Conservation (phyloP, 2,888 invertebrate genomes). For the Candidula unifasciata region DNA sequence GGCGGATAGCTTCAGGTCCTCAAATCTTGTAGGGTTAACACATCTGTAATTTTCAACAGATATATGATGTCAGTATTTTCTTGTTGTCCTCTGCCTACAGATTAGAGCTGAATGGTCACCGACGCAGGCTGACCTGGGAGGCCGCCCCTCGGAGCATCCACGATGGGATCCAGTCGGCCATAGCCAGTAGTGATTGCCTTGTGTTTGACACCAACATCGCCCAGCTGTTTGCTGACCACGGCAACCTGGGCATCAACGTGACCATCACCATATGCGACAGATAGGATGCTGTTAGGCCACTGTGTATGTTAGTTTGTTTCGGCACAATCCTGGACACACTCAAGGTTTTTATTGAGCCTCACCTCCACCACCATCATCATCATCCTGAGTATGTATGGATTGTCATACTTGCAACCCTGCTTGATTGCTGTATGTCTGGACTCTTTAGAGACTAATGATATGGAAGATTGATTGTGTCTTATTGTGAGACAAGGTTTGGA, state of each 20-base stretch:
- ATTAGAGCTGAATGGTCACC: conserved; percentile 95
- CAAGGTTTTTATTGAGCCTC: neutral
- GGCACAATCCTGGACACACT: neutral
- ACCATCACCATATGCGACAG: conserved; percentile 84
- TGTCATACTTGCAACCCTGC: too few relatives aligned
- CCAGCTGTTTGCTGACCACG: conserved; percentile 98
- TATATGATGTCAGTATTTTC: neutral
- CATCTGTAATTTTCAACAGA: too few relatives aligned
- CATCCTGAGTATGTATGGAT: neutral
- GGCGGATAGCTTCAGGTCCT: too few relatives aligned
- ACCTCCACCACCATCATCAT: neutral
- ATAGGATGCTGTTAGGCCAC: conserved; percentile 42
- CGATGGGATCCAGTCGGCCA: conserved; percentile 98
- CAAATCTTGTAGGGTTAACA: too few relatives aligned
- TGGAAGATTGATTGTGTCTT: too few relatives aligned
- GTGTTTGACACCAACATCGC: conserved; percentile 99
- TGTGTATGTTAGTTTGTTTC: conserved; percentile 9
- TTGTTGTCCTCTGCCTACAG: conserved; percentile 78
- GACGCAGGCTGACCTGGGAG: conserved; percentile 97
- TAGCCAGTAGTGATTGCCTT: conserved; percentile 97
- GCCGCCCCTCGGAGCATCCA: conserved; percentile 99
- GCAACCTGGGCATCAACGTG: conserved; percentile 99
- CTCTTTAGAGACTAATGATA: too few relatives aligned
- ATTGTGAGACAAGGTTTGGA: too few relatives aligned
- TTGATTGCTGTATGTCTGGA: too few relatives aligned